phyloP scores from a whole-genome alignment of 1,140 invertebrate species.

The Brachionus manjavacas region DNA sequence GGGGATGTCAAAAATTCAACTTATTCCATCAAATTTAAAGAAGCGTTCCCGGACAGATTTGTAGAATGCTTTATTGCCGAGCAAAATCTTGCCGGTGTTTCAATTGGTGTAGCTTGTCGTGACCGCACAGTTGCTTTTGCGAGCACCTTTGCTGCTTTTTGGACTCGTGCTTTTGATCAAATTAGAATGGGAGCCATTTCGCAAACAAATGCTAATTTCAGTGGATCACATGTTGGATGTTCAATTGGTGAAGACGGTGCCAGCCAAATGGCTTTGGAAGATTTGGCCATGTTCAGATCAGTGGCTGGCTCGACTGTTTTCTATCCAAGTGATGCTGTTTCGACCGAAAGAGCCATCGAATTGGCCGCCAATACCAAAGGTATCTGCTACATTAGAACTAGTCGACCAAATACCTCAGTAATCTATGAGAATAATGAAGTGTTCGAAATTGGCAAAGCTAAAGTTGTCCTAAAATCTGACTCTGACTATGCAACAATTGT shows the following conservation, averaged over 20 bases:
- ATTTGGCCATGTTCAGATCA: slow-evolving; percentile 87
- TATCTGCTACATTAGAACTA: slow-evolving; percentile 91
- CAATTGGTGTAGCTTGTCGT: slow-evolving; percentile 79
- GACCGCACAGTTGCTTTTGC: slow-evolving; percentile 82
- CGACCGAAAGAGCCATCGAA: slow-evolving; percentile 84
- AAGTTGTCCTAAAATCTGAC: slow-evolving; percentile 58
- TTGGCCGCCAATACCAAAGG: slow-evolving; percentile 90
- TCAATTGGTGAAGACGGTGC: slow-evolving; percentile 91
- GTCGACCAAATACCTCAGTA: slow-evolving; percentile 78
- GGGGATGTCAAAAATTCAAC: slow-evolving; percentile 98
- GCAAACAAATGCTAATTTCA: slow-evolving; percentile 93
- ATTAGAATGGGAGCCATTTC: slow-evolving; percentile 98
- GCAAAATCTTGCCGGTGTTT: slow-evolving; percentile 93
- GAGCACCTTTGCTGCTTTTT: slow-evolving; percentile 95
- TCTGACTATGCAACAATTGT: slow-evolving; percentile 77
- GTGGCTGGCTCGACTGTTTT: slow-evolving; percentile 88
- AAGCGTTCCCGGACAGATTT: slow-evolving; percentile 67
- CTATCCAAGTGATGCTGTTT: slow-evolving; percentile 93
- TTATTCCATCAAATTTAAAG: slow-evolving; percentile 82
- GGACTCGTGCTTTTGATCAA: slow-evolving; percentile 88
- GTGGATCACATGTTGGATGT: slow-evolving; percentile 86
- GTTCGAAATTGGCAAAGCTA: slow-evolving; percentile 67
- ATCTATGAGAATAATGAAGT: slow-evolving; percentile 79
- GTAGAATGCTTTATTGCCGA: slow-evolving; percentile 98
- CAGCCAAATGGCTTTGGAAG: slow-evolving; percentile 98